Base-by-base conservation (phyloP, 1,140 invertebrate genomes). In the Rhopalosiphum maidis region DNA sequence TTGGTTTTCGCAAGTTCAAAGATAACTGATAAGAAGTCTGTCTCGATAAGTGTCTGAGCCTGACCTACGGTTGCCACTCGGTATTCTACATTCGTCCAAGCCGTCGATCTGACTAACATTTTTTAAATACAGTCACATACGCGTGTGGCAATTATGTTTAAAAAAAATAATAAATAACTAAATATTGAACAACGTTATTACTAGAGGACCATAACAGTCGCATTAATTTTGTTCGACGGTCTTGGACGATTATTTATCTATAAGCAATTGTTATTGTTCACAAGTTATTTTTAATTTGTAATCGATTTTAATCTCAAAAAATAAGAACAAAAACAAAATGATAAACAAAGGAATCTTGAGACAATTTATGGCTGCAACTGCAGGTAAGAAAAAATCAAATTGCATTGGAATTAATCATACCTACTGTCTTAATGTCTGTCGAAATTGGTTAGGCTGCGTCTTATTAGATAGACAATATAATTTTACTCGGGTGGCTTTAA, bases 341-440 rank as follows among this genome's bases (percentile, higher is more conserved):
- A 41, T 93, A 30, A 54, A 83, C 91, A 93, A 85, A 85, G 91
- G 91, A 51, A 22, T 85, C 23, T 8, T 55, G 30, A 93, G 77
- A 37, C 91, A 93, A 46, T 93, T 93, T 41, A 55, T 51, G 23
- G 82, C 91, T 25, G 91, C 82, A 46, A 86, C 30, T 54, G 48
- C 91, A 93, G 91, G 91, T 93, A 93, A 86, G 91, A 35, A 89
- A 51, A 37, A 48, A 86, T 85, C 15, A 2, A 77, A 77, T 77
- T 77, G 25, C 30, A 60, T n/a, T 15, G 4, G 15, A 35, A 77
- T n/a, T 77, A 68, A 77, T n/a, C n/a, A 18, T 30, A 25, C 21
- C 21, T 55, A 55, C 60, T 15, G 9, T 68, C 30, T 8, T 9
- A 60, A 25, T n/a, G n/a, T 21, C 15, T 15, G 15, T 77, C 30